phyloP scores from a whole-genome alignment of 2,113 vertebrate species.

The Proterorhinus semilunaris region DNA sequence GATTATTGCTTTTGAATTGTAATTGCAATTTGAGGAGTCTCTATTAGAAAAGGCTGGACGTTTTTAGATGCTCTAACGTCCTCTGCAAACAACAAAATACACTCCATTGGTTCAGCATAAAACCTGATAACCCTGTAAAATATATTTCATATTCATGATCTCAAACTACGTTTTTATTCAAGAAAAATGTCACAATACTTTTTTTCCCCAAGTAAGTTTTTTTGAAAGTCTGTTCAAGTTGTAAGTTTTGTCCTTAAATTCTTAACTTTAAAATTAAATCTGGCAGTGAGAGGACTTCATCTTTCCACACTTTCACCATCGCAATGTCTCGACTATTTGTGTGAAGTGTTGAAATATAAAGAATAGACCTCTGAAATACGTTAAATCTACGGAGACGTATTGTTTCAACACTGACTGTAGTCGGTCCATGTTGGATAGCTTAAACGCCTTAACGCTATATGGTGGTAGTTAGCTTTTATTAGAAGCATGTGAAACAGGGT shows the following conservation, averaged over 20 bases:
- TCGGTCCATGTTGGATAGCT: slow-evolving; percentile 2
- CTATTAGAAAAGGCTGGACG: too few relatives aligned
- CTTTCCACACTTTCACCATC: slow-evolving; percentile 32
- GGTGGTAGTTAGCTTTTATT: background rate
- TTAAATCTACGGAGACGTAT: slow-evolving; percentile 16
- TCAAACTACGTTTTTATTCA: too few relatives aligned
- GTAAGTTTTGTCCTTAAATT: slow-evolving; percentile 17
- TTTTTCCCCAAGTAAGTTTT: too few relatives aligned
- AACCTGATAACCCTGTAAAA: too few relatives aligned
- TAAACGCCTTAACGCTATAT: background rate
- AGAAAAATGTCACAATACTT: too few relatives aligned
- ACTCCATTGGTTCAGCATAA: too few relatives aligned
- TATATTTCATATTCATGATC: too few relatives aligned
- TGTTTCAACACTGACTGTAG: slow-evolving; percentile 15
- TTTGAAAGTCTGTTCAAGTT: too few relatives aligned
- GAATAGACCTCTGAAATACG: slow-evolving; percentile 10
- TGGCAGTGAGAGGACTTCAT: slow-evolving; percentile 42
- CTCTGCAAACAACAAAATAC: too few relatives aligned
- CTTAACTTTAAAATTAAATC: slow-evolving; percentile 41
- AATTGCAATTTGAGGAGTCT: too few relatives aligned
- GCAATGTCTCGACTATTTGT: slow-evolving; percentile 25
- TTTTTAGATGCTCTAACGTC: too few relatives aligned
- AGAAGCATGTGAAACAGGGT: background rate
- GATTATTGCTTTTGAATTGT: too few relatives aligned
- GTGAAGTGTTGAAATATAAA: slow-evolving; percentile 10